These are phyloP conservation scores for Diachasmimorpha longicaudata DNA, from an alignment of 1,140 invertebrate genomes.

Conservation along the genomic window DNA sequence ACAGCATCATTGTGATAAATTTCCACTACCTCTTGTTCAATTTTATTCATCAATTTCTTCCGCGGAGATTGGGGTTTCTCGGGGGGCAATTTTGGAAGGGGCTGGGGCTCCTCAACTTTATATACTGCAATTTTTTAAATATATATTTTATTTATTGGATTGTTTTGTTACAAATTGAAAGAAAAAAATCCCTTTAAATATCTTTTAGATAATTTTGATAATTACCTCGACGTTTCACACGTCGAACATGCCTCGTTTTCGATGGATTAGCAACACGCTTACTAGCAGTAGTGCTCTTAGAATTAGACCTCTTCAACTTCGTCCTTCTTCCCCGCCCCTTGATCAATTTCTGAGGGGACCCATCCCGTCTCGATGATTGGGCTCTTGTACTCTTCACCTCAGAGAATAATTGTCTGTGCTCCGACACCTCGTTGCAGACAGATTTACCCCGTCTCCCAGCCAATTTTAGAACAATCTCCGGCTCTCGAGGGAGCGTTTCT, in stretches of 20 bases:
- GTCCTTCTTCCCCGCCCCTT: not conserved
- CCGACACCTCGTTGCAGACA: not conserved
- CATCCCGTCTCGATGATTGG: not conserved
- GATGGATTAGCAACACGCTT: not conserved
- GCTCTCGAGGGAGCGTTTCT: not conserved
- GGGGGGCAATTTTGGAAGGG: not conserved
- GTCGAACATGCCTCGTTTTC: not conserved
- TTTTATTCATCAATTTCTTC: conserved; percentile 6
- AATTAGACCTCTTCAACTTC: not conserved
- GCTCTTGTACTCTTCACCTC: not conserved
- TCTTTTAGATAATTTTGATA: too few relatives aligned
- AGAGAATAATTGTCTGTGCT: not conserved
- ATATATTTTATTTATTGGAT: not conserved
- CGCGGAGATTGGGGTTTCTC: not conserved
- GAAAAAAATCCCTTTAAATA: too few relatives aligned
- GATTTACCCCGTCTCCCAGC: not conserved
- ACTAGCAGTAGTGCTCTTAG: not conserved
- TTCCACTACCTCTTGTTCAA: conserved; percentile 55
- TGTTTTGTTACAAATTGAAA: too few relatives aligned
- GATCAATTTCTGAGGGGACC: not conserved
- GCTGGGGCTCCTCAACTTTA: not conserved
- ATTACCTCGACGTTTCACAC: not conserved
- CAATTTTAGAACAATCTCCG: not conserved
- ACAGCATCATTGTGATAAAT: conserved; percentile 59
- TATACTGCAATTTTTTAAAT: not conserved